phyloP scores from a whole-genome alignment of 2,797 vertebrate genomes.

The Octomys mimax region DNA sequence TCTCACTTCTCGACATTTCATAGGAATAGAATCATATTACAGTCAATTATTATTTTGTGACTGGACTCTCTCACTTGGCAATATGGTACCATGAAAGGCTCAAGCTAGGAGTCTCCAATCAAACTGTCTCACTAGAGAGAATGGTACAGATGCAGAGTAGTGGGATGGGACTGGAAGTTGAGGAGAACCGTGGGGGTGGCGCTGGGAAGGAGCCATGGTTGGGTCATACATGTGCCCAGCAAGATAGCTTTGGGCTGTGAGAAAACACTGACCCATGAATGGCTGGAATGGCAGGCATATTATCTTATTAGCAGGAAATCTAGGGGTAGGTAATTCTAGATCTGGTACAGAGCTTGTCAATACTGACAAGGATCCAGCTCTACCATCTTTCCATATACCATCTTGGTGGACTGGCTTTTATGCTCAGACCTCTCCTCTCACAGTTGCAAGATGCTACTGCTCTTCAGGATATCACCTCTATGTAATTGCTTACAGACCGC shows the following conservation, averaged over 20 bases:
- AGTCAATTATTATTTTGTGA: neutral
- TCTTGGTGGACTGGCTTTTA: neutral
- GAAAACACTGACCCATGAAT: neutral
- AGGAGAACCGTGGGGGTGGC: neutral
- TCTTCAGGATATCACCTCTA: neutral
- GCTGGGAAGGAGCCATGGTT: neutral
- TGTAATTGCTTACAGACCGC: neutral
- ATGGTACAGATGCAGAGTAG: neutral
- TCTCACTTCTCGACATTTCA: neutral
- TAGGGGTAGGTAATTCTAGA: neutral
- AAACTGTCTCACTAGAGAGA: conserved; percentile 8
- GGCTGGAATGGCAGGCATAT: neutral
- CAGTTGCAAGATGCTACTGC: neutral
- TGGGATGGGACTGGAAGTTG: neutral
- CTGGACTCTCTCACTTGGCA: neutral
- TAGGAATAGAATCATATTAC: neutral
- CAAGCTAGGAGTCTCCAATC: neutral
- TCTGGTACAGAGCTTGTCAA: neutral
- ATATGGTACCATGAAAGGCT: neutral
- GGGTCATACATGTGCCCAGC: neutral
- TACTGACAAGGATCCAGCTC: neutral
- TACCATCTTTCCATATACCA: neutral
- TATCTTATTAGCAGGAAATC: neutral
- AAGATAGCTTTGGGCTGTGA: neutral
- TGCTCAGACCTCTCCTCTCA: neutral